phyloP scores from a whole-genome alignment of 2,113 vertebrate species.

The Prionailurus viverrinus region DNA sequence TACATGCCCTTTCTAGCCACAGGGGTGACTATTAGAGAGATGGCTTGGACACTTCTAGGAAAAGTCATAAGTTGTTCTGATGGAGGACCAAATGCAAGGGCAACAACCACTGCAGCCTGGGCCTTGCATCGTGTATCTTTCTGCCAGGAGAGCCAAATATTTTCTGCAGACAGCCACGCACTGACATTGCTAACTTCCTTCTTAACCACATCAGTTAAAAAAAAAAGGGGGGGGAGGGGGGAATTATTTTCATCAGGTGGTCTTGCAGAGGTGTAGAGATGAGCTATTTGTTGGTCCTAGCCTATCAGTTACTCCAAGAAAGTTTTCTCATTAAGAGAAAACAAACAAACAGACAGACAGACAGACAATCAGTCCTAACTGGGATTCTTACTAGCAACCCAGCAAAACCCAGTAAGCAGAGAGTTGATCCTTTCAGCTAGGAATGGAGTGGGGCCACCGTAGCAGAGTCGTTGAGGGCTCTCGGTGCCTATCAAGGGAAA shows the following conservation, averaged over 20 bases:
- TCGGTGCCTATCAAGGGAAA: too few relatives aligned
- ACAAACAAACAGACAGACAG: too few relatives aligned
- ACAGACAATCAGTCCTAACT: not conserved
- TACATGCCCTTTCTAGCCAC: not conserved
- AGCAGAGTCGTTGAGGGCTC: not conserved
- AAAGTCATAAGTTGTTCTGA: not conserved
- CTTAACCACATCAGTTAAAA: too few relatives aligned
- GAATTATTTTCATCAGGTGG: not conserved
- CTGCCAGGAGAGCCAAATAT: rapidly evolving
- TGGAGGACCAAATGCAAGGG: not conserved
- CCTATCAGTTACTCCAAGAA: not conserved
- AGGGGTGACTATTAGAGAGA: not conserved
- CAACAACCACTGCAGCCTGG: rapidly evolving
- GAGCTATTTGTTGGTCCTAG: not conserved
- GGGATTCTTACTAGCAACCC: not conserved
- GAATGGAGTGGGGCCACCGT: not conserved
- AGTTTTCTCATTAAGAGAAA: not conserved
- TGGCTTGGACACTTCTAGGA: not conserved
- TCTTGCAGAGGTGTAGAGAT: not conserved
- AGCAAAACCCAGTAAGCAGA: not conserved
- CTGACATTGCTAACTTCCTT: not conserved
- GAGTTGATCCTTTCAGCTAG: not conserved
- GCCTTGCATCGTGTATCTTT: rapidly evolving
- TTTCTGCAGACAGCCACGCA: not conserved
- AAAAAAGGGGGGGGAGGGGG: rapidly evolving